Percentiles rank a stretch among this genome's conserved stretches.
These are phyloP conservation scores for Yoshiicerus persimilis DNA, from an alignment of 1,140 invertebrate genomes.

Conservation along the genomic window DNA sequence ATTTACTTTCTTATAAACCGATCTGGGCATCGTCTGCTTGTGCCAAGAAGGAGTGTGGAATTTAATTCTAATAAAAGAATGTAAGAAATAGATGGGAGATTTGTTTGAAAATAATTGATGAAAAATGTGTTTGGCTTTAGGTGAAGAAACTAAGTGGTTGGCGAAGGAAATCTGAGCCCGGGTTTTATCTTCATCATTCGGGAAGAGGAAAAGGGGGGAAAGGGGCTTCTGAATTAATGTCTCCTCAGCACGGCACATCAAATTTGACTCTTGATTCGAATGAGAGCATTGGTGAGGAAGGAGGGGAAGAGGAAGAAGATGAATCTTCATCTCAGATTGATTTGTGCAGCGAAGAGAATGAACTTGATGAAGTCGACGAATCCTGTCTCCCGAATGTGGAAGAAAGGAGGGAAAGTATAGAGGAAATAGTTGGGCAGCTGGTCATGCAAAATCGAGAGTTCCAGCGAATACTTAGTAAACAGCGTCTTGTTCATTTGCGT, in stretches of 20 bases:
- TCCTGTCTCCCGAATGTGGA: conserved; percentile 30
- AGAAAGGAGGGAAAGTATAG: conserved; percentile 62
- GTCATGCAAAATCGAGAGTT: conserved; percentile 82
- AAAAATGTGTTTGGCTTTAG: conserved; percentile 29
- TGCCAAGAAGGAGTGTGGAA: background rate
- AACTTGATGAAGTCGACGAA: conserved; percentile 33
- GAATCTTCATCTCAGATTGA: conserved; percentile 42
- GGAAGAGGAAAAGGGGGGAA: conserved; percentile 14
- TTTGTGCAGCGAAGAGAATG: conserved; percentile 31
- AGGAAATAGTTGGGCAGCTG: conserved; percentile 78
- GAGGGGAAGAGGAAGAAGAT: conserved; percentile 37
- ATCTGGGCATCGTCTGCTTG: background rate
- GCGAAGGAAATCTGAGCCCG: conserved; percentile 72
- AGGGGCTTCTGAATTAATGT: conserved; percentile 30
- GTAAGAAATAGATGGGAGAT: background rate
- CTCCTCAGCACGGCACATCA: conserved; percentile 33
- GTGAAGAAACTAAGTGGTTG: conserved; percentile 55
- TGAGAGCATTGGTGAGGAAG: conserved; percentile 46
- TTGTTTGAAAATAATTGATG: background rate
- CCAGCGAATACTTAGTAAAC: conserved; percentile 72
- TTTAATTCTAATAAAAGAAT: background rate
- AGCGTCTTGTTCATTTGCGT: conserved; percentile 62
- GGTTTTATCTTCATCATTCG: conserved; percentile 49
- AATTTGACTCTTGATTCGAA: conserved; percentile 44
- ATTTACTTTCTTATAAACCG: background rate